These are phyloP conservation scores for Thalassarche chlororhynchos DNA, from an alignment of 2,113 vertebrate genomes.

Conservation along the genomic window DNA sequence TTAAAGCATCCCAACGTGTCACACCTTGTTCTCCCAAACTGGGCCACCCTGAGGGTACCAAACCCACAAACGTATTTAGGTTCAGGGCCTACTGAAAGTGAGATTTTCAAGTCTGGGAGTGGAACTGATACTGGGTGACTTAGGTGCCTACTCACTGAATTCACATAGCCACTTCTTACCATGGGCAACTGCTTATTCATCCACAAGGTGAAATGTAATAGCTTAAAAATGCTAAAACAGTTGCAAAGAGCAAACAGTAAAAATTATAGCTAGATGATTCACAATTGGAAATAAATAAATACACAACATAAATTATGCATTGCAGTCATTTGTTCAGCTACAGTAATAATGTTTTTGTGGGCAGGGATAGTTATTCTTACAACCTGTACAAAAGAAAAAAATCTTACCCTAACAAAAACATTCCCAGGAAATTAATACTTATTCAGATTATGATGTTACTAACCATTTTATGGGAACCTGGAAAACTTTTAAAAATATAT, in stretches of 20 bases:
- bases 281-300: conserved; percentile 5
- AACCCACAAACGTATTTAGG: not conserved
- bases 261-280: not conserved
- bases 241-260: not conserved
- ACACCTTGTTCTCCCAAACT: not conserved
- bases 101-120: not conserved
- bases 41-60: not conserved
- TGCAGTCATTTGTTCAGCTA: not conserved
- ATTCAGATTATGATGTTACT: not conserved
- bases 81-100: not conserved
- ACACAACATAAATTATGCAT: not conserved
- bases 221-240: conserved; percentile 6
- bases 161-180: not conserved
- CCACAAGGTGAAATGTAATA: not conserved
- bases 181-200: not conserved
- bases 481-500: not conserved
- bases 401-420: not conserved
- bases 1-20: not conserved
- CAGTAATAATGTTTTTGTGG: not conserved
- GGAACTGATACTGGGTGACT: not conserved
- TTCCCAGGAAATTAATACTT: not conserved
- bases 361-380: not conserved
- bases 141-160: not conserved
- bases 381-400: not conserved
- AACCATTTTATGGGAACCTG: not conserved